Conservation (phyloP, 2,888 invertebrate species). For the Clepsis dumicolana region DNA sequence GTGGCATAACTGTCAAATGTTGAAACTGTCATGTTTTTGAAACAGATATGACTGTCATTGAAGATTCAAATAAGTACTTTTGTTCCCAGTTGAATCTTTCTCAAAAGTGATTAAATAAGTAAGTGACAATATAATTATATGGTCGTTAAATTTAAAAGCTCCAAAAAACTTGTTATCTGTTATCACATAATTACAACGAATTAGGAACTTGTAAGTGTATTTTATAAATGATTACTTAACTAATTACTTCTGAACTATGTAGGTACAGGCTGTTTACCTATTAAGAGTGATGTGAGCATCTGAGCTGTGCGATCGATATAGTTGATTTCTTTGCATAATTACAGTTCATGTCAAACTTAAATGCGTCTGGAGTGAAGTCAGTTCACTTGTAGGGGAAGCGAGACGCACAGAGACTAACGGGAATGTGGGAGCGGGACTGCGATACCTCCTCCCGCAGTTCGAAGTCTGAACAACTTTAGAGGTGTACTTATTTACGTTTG, state of each 20-base stretch:
- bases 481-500: no score
- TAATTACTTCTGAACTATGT: not conserved
- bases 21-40: no score
- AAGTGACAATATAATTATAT: not conserved
- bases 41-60: not conserved
- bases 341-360: no score
- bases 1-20: no score
- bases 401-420: no score
- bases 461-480: no score
- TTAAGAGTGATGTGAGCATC: not conserved
- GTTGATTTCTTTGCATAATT: no score
- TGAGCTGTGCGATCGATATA: not conserved
- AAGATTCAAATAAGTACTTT: not conserved
- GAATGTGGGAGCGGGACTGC: no score
- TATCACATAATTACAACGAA: constrained; percentile 34
- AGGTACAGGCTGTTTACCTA: not conserved
- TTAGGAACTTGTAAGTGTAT: constrained; percentile 21
- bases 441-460: no score
- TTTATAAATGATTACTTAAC: constrained; percentile 1
- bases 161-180: not conserved
- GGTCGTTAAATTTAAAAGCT: no score
- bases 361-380: no score
- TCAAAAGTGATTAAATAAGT: not conserved
- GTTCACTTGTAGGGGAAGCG: no score
- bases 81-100: not conserved